Evolutionary conservation across 1,140 invertebrate genomes (phyloP).

Genomic region (Zaprionus ghesquierei): DNA sequence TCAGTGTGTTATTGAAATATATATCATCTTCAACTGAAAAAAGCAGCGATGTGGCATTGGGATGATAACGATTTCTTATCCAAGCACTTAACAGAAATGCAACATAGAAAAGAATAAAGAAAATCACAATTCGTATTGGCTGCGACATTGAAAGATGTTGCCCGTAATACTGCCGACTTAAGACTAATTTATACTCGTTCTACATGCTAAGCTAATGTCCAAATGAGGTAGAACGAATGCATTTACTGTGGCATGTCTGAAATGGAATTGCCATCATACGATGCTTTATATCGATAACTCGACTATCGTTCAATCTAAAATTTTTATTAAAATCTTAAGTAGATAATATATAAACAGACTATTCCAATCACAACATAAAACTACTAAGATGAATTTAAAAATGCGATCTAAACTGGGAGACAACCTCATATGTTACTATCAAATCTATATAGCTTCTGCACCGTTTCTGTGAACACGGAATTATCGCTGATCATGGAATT

Average conservation of each 20-base stretch:
- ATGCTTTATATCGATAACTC: no score
- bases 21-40: constrained; percentile 80
- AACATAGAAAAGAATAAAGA: neutral
- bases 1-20: constrained; percentile 86
- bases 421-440: neutral
- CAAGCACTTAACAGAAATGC: neutral
- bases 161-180: neutral
- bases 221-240: neutral
- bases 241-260: neutral
- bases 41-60: neutral
- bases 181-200: neutral
- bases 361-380: neutral
- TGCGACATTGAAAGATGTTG: neutral
- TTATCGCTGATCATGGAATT: neutral
- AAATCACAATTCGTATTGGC: neutral
- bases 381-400: neutral
- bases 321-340: neutral
- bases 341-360: neutral
- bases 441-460: constrained; percentile 2
- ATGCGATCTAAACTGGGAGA: neutral
- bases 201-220: neutral
- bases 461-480: neutral
- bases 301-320: neutral
- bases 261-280: no score
- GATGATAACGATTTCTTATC: neutral